phyloP scores from a whole-genome alignment of 1,140 invertebrate species.

The Psix sp. region DNA sequence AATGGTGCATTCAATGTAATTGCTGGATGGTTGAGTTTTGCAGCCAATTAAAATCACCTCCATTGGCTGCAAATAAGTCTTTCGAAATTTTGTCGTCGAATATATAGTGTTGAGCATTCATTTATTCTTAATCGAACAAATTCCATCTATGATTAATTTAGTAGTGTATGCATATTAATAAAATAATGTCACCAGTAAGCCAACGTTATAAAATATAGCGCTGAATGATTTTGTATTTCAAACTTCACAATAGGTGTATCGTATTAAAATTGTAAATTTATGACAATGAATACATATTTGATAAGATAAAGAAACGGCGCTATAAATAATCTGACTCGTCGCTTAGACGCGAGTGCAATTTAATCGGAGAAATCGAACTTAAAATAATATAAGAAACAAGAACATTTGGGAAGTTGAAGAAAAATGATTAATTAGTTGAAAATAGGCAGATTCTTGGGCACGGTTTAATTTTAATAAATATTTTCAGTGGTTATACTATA shows the following conservation, averaged over 20 bases:
- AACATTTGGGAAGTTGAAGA: conserved; percentile 2
- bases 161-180: not conserved
- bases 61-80: no score
- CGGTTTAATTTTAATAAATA: no score
- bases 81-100: no score
- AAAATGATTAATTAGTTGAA: not conserved
- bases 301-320: conserved; percentile 34
- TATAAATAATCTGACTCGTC: conserved; percentile 26
- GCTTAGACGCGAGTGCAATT: conserved; percentile 28
- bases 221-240: conserved; percentile 24
- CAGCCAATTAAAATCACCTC: no score
- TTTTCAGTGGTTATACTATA: conserved; percentile 37
- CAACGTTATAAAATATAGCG: conserved; percentile 28
- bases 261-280: conserved; percentile 52
- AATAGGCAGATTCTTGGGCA: no score
- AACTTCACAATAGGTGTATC: conserved; percentile 40
- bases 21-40: not conserved
- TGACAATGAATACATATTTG: conserved; percentile 44
- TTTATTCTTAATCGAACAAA: no score
- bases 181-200: not conserved
- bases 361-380: conserved; percentile 21
- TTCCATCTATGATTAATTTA: not conserved
- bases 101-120: no score
- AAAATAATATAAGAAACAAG: not conserved
- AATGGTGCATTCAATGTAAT: conserved; percentile 10